Conservation (phyloP, 2,113 vertebrate genomes). For the Clarias gariepinus region DNA sequence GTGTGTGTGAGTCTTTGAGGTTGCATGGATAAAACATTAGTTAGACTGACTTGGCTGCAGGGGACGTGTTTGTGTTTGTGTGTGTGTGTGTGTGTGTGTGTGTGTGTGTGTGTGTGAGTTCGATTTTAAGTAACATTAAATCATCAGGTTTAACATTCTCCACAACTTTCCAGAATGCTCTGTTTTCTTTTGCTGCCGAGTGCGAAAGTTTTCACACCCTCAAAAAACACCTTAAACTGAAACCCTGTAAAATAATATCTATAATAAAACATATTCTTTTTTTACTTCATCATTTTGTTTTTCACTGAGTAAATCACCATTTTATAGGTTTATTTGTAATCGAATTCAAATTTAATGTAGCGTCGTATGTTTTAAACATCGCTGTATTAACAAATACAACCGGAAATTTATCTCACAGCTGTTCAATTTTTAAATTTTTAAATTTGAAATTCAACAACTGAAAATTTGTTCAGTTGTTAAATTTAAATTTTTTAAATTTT, state of each 20-base stretch:
- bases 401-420: background rate
- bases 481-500: too few relatives aligned
- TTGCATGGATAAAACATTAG: slow-evolving; percentile 4
- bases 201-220: background rate
- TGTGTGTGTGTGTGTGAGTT: background rate
- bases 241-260: too few relatives aligned
- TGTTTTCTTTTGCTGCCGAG: background rate
- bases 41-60: slow-evolving; percentile 5
- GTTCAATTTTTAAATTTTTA: background rate
- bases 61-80: slow-evolving; percentile 18
- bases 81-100: slow-evolving; percentile 26
- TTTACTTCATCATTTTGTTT: background rate
- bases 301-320: background rate
- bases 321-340: background rate
- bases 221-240: too few relatives aligned
- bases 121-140: background rate
- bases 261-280: too few relatives aligned
- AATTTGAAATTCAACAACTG: background rate
- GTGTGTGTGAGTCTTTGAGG: background rate
- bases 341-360: background rate
- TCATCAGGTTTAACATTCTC: background rate
- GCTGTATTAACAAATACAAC: background rate
- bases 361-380: background rate
- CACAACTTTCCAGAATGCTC: background rate
- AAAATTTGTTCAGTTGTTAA: too few relatives aligned